Percentiles rank a stretch among this genome's conserved stretches.
These are phyloP conservation scores for Cylindroiulus punctatus DNA, from an alignment of 2,888 invertebrate species.

Conservation along the genomic window DNA sequence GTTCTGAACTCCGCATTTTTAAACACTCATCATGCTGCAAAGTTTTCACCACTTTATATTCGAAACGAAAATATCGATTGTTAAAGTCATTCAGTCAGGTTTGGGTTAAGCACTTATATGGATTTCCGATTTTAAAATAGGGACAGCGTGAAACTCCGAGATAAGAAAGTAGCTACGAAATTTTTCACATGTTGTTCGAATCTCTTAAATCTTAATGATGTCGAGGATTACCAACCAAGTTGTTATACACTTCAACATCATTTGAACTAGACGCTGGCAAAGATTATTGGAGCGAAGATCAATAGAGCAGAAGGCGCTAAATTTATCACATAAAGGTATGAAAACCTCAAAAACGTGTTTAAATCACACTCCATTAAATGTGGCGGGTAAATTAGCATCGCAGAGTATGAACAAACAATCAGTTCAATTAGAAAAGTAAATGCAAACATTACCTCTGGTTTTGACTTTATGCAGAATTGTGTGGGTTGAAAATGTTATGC, in stretches of 20 bases:
- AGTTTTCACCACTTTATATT: neutral
- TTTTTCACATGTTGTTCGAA: constrained; percentile 19
- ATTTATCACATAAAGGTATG: neutral
- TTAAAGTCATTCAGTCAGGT: neutral
- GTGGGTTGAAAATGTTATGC: no score
- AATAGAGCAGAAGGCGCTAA: neutral
- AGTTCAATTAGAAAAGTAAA: neutral
- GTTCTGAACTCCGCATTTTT: neutral
- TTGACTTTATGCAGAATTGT: no score
- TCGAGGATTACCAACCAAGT: constrained; percentile 14
- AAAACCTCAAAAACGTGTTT: constrained; percentile 8
- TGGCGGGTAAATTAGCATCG: neutral
- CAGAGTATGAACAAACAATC: neutral
- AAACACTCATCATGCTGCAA: no score
- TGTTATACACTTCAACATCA: neutral
- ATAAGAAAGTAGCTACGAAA: constrained; percentile 9
- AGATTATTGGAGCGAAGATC: neutral
- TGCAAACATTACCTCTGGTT: neutral
- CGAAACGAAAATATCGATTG: neutral
- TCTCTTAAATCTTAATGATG: constrained; percentile 45
- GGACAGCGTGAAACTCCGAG: neutral
- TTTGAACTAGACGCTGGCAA: neutral
- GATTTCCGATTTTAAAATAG: constrained; percentile 1
- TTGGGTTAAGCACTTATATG: constrained; percentile 9
- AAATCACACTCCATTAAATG: neutral